Percentiles rank a stretch among this genome's conserved stretches.
Evolutionary conservation across 2,888 invertebrate genomes (phyloP).

Genomic region (Rhagonycha lutea): DNA sequence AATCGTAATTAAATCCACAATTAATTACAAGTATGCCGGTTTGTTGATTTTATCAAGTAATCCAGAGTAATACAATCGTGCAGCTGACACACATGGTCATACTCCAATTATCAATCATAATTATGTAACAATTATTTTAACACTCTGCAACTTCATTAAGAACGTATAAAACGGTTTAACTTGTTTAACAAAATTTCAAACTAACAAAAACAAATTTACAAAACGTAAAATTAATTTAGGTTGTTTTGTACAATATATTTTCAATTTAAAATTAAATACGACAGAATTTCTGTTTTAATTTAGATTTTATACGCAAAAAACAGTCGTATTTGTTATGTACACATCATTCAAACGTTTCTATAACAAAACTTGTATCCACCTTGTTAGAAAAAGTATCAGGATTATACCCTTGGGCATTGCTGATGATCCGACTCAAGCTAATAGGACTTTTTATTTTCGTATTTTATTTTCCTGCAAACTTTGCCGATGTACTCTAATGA

Average conservation of each 20-base stretch:
- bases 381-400: conserved; percentile 31
- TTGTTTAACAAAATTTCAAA: not conserved
- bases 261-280: not conserved
- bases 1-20: not conserved
- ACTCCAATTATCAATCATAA: not conserved
- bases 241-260: not conserved
- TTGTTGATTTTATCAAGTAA: not conserved
- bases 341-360: conserved; percentile 11
- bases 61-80: not conserved
- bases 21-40: not conserved
- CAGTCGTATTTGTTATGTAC: conserved; percentile 3
- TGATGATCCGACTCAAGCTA: conserved; percentile 34
- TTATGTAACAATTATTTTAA: not conserved
- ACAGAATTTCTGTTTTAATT: not conserved
- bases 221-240: not conserved
- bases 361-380: conserved; percentile 21
- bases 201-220: not conserved
- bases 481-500: conserved; percentile 23
- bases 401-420: conserved; percentile 32
- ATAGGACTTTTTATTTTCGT: conserved; percentile 34
- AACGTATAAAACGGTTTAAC: not conserved
- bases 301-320: conserved; percentile 8
- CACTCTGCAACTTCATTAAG: not conserved
- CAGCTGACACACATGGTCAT: not conserved
- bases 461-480: conserved; percentile 30